Percentiles rank a stretch among this genome's conserved stretches.
Conservation (phyloP, 2,113 vertebrate genomes). For the Tinamus guttatus region DNA sequence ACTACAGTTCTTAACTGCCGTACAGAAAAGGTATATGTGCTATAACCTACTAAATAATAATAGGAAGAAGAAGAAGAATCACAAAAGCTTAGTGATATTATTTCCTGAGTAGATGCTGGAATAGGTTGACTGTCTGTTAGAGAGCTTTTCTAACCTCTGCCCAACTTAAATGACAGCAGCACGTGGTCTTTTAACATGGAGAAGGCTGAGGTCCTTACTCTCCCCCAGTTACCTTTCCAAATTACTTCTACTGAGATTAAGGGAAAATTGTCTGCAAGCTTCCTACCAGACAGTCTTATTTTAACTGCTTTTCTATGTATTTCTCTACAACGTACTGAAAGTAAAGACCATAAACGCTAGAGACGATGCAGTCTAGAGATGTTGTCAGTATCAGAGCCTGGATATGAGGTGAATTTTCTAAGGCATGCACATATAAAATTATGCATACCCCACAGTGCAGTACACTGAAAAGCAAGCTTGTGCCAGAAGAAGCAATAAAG, state of each 20-base stretch:
- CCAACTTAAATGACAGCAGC: background rate
- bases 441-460: background rate
- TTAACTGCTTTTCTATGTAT: background rate
- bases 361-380: background rate
- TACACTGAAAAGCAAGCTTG: conserved; percentile 31
- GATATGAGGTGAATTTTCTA: background rate
- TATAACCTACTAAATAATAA: background rate
- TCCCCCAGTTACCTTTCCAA: background rate
- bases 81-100: background rate
- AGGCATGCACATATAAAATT: background rate
- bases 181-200: background rate
- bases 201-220: background rate
- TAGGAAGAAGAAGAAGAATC: background rate
- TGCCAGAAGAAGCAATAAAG: conserved; percentile 36
- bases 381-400: background rate
- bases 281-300: background rate
- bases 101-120: background rate
- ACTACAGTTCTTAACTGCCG: background rate
- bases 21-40: background rate
- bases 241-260: background rate
- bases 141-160: background rate
- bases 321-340: background rate
- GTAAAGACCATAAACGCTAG: background rate
- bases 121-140: background rate
- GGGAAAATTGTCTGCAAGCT: background rate